Conservation (phyloP, 2,888 invertebrate genomes). For the Caenorhabditis japonica region DNA sequence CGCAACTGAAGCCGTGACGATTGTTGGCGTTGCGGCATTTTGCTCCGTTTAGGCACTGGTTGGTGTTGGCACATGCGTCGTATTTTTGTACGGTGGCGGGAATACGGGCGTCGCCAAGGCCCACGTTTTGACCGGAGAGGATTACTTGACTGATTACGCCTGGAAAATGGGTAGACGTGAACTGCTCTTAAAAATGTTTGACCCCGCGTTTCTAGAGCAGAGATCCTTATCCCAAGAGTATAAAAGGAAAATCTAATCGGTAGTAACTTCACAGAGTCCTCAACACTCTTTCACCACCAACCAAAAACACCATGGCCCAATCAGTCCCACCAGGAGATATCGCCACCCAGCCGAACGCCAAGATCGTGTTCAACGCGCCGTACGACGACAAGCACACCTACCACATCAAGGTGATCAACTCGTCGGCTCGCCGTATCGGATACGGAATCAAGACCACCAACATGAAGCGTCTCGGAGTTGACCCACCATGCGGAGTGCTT, state of each 20-base stretch:
- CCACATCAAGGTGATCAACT: conserved; percentile 67
- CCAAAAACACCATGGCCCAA: conserved; percentile 30
- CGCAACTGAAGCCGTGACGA: conserved; percentile 65
- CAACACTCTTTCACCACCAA: too few species aligned
- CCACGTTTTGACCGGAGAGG: conserved; percentile 59
- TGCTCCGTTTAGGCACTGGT: conserved; percentile 64
- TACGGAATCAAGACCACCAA: conserved; percentile 68
- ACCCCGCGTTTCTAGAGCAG: not conserved
- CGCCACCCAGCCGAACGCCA: conserved; percentile 57
- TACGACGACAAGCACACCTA: conserved; percentile 70
- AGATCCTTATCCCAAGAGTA: not conserved
- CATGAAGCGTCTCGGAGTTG: conserved; percentile 67
- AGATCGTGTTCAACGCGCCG: conserved; percentile 71
- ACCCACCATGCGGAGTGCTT: conserved; percentile 65
- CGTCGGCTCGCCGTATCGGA: conserved; percentile 64
- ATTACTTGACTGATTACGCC: conserved; percentile 66
- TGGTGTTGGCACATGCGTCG: conserved; percentile 43
- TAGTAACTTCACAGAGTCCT: not conserved
- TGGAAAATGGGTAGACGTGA: too few species aligned
- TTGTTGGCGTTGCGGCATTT: conserved; percentile 63
- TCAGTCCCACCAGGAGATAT: conserved; percentile 60
- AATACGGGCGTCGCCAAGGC: conserved; percentile 55
- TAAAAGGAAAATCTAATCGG: not conserved
- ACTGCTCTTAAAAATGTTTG: not conserved
- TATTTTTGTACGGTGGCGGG: conserved; percentile 38